Base-by-base conservation (phyloP, 2,797 vertebrate genomes). In the Aulostomus chinensis region DNA sequence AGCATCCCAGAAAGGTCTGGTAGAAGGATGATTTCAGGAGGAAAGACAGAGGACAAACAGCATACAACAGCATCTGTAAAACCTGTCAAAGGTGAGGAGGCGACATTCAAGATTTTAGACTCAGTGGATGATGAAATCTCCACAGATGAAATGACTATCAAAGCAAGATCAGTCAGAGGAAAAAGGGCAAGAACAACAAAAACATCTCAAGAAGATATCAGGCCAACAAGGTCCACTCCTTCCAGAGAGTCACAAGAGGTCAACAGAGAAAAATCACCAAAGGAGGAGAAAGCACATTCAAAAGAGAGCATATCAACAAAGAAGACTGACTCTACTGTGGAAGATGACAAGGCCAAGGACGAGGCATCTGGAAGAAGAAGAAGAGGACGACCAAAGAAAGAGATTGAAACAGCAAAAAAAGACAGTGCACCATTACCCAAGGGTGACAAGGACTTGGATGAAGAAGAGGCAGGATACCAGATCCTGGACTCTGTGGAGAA, bases 401-500 rank as follows among this genome's bases (percentile, higher is more conserved):
- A 11, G 0, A 9, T 8, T 2, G 54, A 63, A 52, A 9, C 11
- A 0, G 2, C 46, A 2, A 45, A 21, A 35, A 68, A 51, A 48
- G 34, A 45, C 1, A 12, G 0, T 0, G 2, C 2, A 1, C 7
- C 37, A 2, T 4, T 16, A 0, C 53, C 54, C 17, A 61, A 49
- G 12, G n/a, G 0, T 0, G 18, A 49, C 7, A 21, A 31, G 15
- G 49, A 45, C 1, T 1, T 4, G 1, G 58, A 25, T 2, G 67
- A 76, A 17, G 40, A 70, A 33, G 68, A 49, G 15, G 40, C 5
- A 0, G 31, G 37, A 0, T 76, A 62, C 41, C 61, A 73, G 20
- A 51, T 84, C 14, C 29, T 84, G 1, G 82, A 85, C 40, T 84
- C 78, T 12, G 33, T 83, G 8, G 76, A 56, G 28, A 31, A 34